These are phyloP conservation scores for Rhamnusium bicolor DNA, from an alignment of 2,888 invertebrate species.

Conservation along the genomic window DNA sequence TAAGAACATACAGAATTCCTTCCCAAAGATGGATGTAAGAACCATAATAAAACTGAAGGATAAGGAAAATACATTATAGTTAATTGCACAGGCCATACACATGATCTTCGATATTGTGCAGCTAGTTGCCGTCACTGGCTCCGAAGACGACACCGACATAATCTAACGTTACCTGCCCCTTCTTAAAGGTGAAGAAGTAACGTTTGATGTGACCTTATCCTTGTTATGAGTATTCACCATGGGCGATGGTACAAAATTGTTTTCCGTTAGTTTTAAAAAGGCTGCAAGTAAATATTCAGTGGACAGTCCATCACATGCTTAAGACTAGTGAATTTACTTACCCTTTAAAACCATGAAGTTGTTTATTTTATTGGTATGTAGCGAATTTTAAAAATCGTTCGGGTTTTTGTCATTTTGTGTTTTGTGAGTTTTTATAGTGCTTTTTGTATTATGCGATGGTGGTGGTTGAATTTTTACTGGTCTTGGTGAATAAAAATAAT, in stretches of 20 bases:
- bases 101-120: not conserved
- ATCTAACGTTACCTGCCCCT: slow-evolving; percentile 64
- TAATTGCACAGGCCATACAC: not conserved
- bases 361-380: slow-evolving; percentile 61
- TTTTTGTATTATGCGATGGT: slow-evolving; percentile 1
- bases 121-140: not conserved
- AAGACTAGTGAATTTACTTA: slow-evolving; percentile 56
- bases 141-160: slow-evolving; percentile 38
- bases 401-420: not conserved
- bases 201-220: slow-evolving; percentile 54
- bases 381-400: slow-evolving; percentile 15
- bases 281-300: slow-evolving; percentile 62
- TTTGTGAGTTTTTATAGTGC: slow-evolving; percentile 16
- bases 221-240: slow-evolving; percentile 47
- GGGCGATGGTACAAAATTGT: slow-evolving; percentile 59
- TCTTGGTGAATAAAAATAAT: not conserved
- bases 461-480: not conserved
- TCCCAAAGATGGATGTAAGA: no score
- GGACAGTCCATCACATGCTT: slow-evolving; percentile 64
- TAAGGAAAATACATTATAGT: no score
- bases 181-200: slow-evolving; percentile 58
- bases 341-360: slow-evolving; percentile 58
- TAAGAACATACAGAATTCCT: not conserved
- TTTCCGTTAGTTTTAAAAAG: slow-evolving; percentile 67
- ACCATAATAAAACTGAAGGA: no score